Evolutionary conservation across 2,113 vertebrate species (phyloP), one percentile per base, ranked within the genome.

Genomic region (Scophthalmus maximus): DNA sequence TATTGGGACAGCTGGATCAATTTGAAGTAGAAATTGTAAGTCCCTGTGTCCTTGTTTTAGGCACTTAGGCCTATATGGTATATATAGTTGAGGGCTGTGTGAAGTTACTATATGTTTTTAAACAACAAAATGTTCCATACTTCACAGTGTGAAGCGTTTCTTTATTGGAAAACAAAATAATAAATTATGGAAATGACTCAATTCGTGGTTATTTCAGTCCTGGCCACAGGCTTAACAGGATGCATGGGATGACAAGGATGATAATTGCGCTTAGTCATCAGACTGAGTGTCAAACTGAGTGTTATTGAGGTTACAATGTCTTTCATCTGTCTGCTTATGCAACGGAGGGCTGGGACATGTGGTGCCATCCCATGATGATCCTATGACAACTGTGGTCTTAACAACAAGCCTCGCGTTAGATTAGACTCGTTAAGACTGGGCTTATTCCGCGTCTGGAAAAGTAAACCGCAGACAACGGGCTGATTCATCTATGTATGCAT

Each of bases 361-460:
- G 26, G 32, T 3, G 29, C 23, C 42, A 32, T 40, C 53, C 34
- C n/a, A 42, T 42, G 23, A 68, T 68, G 44, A 50, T 56, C 62
- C 49, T 50, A 15, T 36, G 32, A 66, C 77, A 20, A 10, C 9
- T 49, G 29, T 7, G 44, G 68, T 63, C 52, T 81, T 36, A 12
- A 55, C 68, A 74, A 67, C 46, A 65, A 67, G 42, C 12, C 6
- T 42, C 1, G 4, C 27, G 68, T 72, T 51, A 73, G 63, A 73
- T 68, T 51, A 73, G 58, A 51, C 63, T 51, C 25, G 57, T 63
- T 68, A 56, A 87, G 60, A 55, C 44, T 26, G 20, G 57, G 70
- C 77, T 82, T 82, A 70, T 51, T 82, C 60, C 38, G 59, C 10
- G 84, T 85, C 87, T 89, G 83, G 76, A 67, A 79, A 67, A 58